Base-by-base conservation (phyloP, 2,113 vertebrate genomes). In the Tragulus kanchil region DNA sequence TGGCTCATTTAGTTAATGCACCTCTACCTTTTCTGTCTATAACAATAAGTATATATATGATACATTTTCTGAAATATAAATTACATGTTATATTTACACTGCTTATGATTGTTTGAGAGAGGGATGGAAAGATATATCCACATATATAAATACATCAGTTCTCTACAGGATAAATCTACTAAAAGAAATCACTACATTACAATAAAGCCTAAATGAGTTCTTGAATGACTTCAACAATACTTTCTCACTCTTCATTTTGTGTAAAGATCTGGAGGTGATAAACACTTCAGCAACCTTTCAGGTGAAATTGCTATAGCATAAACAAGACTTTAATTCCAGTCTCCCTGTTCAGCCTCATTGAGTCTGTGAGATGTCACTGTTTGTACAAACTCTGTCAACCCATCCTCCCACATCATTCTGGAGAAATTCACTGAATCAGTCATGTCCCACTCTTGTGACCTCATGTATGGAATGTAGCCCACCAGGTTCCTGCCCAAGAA, bases 191-290 rank as follows among this genome's bases (percentile, higher is more conserved):
- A 86, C 42, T 64, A 21, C 17, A 79, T 36, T 3, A 54, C 64
- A 93, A 19, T 8, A 42, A 92, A 94, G 45, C 26, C 48, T 25
- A 59, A 56, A 26, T 69, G 56, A 92, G 85, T 81, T 90, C 75
- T 67, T 90, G 11, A 92, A 58, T 26, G 56, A 89, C 85, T 95
- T 95, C 50, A 25, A 12, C 36, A 65, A 10, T 12, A 54, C 45
- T 3, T 94, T 89, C 93, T 89, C 54, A 81, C 7, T 87, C 85
- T 95, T 87, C 67, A 86, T 96, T 52, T 94, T 71, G 6, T 88
- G 85, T 97, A 89, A 92, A 93, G 83, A 96, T 42, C 64, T 2
- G 42, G 56, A 91, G 62, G 78, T 10, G 78, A 94, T 89, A 79
- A 89, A 89, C 17, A 67, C 56, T 82, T 58, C 1, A 14, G 73